Evolutionary conservation across 2,797 vertebrate genomes (phyloP), one percentile per base, ranked within the genome.

Genomic region (Sebastes nivosus): DNA sequence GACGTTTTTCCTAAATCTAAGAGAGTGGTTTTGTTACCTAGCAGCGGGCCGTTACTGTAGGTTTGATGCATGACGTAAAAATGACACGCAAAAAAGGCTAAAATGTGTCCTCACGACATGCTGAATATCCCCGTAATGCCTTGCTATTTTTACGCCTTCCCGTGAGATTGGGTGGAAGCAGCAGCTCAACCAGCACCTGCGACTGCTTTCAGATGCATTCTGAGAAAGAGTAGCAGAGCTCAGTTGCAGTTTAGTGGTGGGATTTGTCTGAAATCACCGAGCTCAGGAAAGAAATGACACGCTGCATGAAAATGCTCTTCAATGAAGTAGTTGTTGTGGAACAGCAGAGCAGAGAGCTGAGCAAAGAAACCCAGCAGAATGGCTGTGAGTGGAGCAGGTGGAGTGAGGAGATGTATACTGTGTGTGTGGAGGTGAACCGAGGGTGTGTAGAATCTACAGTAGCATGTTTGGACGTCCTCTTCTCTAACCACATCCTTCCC

Each of bases 401-500:
- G 69, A 75, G 52, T 66, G 32, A 75, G 20, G 64, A 75, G 60
- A 75, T 69, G 32, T n/a, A 9, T 38, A 24, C 61, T 16, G 20
- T 54, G 22, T 64, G 4, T 16, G 11, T 22, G 12, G 7, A 34
- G 34, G 6, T 65, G 29, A 36, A 24, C 10, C 16, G 16, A 18
- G 58, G 58, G 27, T 29, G 27, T 29, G 27, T 30, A 3, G 10
- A 55, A 55, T 24, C 54, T 24, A 24, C 50, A 54, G 50, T 54
- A 54, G 20, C 13, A 8, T 36, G 12, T 38, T 24, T 38, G 32
- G 11, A 36, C 32, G 2, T 42, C 11, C 18, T 71, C 18, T 50
- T 50, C 38, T 42, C 38, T 16, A 42, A 42, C 38, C 38, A 42
- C 38, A 42, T 42, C 38, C 38, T 42, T 50, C 1, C 46, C 18